Base-by-base conservation (phyloP, 2,888 invertebrate genomes). In the Scaptomyza caliginosa region DNA sequence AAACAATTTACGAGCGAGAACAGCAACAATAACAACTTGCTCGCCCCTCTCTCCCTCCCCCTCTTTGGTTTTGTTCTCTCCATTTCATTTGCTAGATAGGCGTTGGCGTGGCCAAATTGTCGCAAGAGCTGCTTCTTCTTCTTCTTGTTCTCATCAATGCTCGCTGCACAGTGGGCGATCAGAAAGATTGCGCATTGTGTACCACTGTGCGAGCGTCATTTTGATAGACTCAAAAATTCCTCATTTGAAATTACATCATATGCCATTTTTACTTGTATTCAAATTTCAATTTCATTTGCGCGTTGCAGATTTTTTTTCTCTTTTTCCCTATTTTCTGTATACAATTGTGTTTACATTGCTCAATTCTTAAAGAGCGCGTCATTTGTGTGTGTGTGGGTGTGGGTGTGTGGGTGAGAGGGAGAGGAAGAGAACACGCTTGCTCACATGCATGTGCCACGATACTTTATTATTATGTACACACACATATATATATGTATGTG, bases 241-340 rank as follows among this genome's bases (percentile, higher is more conserved):
- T 71, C 21, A 38, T 54, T 45, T 21, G 48, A 43, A 51, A 85
- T 79, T 79, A 78, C 79, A 85, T 85, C 84, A 78, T 74, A 48
- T 56, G 62, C 58, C 66, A 77, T 62, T 68, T 73, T 62, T 72
- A 57, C 74, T 60, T 67, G 36, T 54, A 46, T 55, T 63, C 54
- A 34, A 45, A 67, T 60, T 79, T 65, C 52, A 57, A 66, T 71
- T 77, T 77, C 70, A 51, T 62, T 74, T 74, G 39, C 34, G 21
- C 34, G 4, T 13, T 46, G 43, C n/a, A 6, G 17, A 45, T 45
- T 45, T 26, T 2, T 21, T 21, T 13, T 1, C 6, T 40, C 8
- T 40, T 23, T 7, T 8, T n/a, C 3, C n/a, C n/a, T 24, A 24
- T 3, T 42, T 2, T 38, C 28, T 40, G 30, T 34, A 16, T 34